Evolutionary conservation across 2,888 invertebrate species (phyloP), one percentile per base, ranked within the genome.

Genomic region (Cancer borealis): DNA sequence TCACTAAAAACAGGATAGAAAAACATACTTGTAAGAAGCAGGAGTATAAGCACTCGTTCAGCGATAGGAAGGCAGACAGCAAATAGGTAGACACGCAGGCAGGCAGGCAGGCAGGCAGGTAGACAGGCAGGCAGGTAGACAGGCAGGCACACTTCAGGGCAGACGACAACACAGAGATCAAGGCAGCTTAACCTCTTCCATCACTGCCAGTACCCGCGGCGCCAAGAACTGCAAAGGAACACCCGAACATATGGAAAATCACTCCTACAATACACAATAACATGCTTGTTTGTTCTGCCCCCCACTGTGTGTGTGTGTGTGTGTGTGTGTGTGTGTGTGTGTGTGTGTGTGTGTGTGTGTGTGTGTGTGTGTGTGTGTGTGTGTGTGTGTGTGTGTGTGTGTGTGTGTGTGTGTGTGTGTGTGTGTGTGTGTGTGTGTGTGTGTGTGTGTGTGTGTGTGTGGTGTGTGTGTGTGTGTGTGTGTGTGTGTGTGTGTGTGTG

Each of bases 271-370:
- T 73, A 73, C 73, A 73, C 73, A 73, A 73, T 26, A 73, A 73
- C 73, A 73, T 26, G n/a, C 73, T 73, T 73, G 73, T 73, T 73
- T 73, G 73, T 26, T 73, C 26, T 26, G 26, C n/a, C 73, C 73
- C 10, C n/a, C 26, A 6, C 8, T 21, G 73, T 73, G 73, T 73
- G 73, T 73, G 73, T 73, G 73, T 73, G 73, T 73, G 73, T 73
- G 73, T 73, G 73, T 73, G 73, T 73, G 73, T 73, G 73, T 73
- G 73, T n/a, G 66, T 66, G 66, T 66, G 66, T n/a, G 66, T 66
- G 66, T 66, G 66, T n/a, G 66, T 49, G 49, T 49, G 49, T 49
- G 49, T 49, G 49, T 49, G 49, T 49, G 49, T 49, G 49, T 49
- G 49, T 49, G 49, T 49, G 49, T 49, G 49, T 49, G 49, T 49